These are phyloP conservation scores for Thryonomys swinderianus DNA, from an alignment of 2,113 vertebrate species.

Conservation along the genomic window DNA sequence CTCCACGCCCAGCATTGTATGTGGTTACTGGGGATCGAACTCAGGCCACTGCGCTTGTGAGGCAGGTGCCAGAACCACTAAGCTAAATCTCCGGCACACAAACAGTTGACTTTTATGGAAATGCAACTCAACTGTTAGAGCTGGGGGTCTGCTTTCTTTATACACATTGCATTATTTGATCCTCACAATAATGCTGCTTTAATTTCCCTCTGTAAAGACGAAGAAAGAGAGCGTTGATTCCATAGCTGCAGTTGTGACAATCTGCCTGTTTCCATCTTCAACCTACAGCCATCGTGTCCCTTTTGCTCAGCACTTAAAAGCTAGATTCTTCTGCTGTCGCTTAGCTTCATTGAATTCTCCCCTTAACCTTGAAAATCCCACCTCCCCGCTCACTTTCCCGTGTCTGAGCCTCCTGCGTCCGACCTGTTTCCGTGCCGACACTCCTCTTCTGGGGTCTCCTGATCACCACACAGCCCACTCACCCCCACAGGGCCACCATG, in stretches of 20 bases:
- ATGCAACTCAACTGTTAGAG: not conserved
- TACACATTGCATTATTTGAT: not conserved
- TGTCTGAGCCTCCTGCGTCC: not conserved
- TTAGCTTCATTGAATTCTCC: not conserved
- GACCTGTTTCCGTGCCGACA: not conserved
- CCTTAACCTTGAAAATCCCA: not conserved
- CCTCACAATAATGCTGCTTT: not conserved
- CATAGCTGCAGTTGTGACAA: not conserved
- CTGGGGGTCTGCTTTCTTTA: not conserved
- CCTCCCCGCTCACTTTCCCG: not conserved
- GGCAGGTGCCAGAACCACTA: no score
- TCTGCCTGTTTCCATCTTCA: not conserved
- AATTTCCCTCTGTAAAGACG: not conserved
- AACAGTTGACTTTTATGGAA: not conserved
- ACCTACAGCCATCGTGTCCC: no score
- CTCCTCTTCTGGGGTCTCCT: not conserved
- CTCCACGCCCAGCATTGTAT: no score
- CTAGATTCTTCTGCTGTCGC: not conserved
- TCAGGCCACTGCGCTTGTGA: no score
- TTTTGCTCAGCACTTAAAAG: not conserved
- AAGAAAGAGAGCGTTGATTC: not conserved
- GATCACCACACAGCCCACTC: not conserved
- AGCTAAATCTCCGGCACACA: no score
- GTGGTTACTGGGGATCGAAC: no score
- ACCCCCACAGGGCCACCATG: rapidly evolving